Percentiles rank a stretch among this genome's conserved stretches.
phyloP scores from a whole-genome alignment of 2,797 vertebrate species.

The Aplochiton taeniatus region DNA sequence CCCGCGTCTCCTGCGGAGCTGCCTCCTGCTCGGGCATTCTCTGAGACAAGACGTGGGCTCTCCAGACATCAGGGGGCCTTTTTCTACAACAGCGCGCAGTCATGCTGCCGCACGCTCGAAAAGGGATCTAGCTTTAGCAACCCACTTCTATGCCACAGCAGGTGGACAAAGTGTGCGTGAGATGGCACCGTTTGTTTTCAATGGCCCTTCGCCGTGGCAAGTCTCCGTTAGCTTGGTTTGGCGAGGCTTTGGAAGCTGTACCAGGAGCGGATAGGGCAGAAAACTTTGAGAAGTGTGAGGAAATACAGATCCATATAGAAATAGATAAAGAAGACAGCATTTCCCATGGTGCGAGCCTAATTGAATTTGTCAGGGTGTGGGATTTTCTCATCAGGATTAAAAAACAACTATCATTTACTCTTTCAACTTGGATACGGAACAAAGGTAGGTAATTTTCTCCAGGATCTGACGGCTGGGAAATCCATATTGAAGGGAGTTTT shows the following conservation, averaged over 20 bases:
- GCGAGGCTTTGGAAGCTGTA: too few relatives aligned
- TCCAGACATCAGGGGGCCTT: too few relatives aligned
- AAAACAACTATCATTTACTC: conserved; percentile 18
- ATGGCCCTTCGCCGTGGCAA: background rate
- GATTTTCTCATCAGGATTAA: conserved; percentile 11
- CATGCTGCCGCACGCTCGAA: too few relatives aligned
- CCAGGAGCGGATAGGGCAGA: background rate
- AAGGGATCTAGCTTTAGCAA: background rate
- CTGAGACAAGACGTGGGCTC: conserved; percentile 20
- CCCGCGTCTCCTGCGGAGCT: conserved; percentile 1
- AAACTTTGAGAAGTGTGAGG: background rate
- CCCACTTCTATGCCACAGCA: background rate
- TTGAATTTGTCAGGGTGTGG: conserved; percentile 20
- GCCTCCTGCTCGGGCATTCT: conserved; percentile 1
- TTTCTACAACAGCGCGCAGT: too few relatives aligned
- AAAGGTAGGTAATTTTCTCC: conserved; percentile 25
- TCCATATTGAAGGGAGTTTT: conserved; percentile 14
- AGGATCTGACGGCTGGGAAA: conserved; percentile 3
- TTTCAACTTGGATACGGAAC: conserved; percentile 10
- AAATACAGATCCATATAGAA: conserved; percentile 7
- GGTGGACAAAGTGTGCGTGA: background rate
- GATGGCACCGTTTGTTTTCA: background rate
- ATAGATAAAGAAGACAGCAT: background rate
- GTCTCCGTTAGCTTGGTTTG: too few relatives aligned
- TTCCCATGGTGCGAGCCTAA: conserved; percentile 12